Base-by-base conservation (phyloP, 1,140 invertebrate genomes). In the Aphis gossypii region DNA sequence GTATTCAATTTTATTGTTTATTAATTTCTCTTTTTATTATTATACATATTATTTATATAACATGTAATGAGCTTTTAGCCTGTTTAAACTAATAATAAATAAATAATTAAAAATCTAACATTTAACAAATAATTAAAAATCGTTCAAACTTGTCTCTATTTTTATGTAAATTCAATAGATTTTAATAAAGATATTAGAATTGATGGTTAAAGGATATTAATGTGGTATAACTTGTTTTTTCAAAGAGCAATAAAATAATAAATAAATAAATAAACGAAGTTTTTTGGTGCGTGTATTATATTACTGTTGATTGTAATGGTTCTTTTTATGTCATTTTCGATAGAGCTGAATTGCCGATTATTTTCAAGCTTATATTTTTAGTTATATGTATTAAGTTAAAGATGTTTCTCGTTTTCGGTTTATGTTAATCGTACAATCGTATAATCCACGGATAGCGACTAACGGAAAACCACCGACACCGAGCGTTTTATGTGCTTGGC, bases 351-450 rank as follows among this genome's bases (percentile, higher is more conserved):
- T 93, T 56, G 46, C 35, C 48, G 35, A 93, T 93, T 86, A 93
- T 86, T 93, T 93, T 93, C n/a, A 84, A 54, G 23, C 25, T 93
- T 56, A 54, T 93, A 56, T 93, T 41, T n/a, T 91, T 44, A 60
- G 60, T 30, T 91, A 54, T 51, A 83, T 92, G 68, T 93, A 93
- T 84, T 54, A 54, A 93, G 92, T 93, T 93, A 84, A 51, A 93
- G 44, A 86, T 82, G 51, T 86, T 51, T 56, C 56, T 60, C n/a
- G 87, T 38, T 56, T 35, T 56, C 0, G 23, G 54, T 54, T 11
- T 20, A 44, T 46, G 38, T 4, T 90, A 60, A 68, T 41, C 23
- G n/a, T 89, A 35, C 21, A 25, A 89, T 56, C 51, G 38, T 90
- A n/a, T 90, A 90, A 90, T 68, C 38, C 60, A 92, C 25, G 35